phyloP scores from a whole-genome alignment of 2,888 invertebrate species.

The Coleophora deauratella region DNA sequence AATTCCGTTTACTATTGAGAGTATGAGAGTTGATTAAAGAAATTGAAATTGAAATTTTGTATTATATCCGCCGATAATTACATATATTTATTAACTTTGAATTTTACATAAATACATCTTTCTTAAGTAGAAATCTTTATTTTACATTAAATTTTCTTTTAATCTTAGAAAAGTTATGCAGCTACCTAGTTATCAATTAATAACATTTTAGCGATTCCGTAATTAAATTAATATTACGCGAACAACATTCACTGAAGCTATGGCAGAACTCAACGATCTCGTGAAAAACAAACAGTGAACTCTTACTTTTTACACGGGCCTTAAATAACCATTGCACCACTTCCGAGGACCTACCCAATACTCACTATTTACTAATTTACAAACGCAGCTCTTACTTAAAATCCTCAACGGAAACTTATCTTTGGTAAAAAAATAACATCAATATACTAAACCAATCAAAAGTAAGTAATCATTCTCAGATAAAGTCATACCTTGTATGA shows the following conservation, averaged over 20 bases:
- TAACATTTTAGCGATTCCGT: slow-evolving; percentile 16
- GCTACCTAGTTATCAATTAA: slow-evolving; percentile 9
- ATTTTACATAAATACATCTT: slow-evolving; percentile 66
- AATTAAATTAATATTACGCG: slow-evolving; percentile 21
- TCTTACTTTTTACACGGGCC: slow-evolving; percentile 42
- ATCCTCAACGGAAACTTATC: slow-evolving; percentile 56
- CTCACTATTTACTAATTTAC: slow-evolving; percentile 29
- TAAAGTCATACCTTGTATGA: slow-evolving; percentile 72
- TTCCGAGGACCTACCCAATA: slow-evolving; percentile 51
- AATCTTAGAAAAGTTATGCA: slow-evolving; percentile 34
- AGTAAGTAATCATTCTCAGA: slow-evolving; percentile 35
- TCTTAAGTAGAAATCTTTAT: slow-evolving; percentile 52
- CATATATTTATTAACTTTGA: slow-evolving; percentile 38
- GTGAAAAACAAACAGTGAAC: slow-evolving; percentile 25
- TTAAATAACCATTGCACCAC: slow-evolving; percentile 65
- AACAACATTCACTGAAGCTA: slow-evolving; percentile 55
- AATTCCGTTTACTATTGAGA: slow-evolving; percentile 31
- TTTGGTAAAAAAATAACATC: slow-evolving; percentile 60
- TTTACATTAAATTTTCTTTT: slow-evolving; percentile 39
- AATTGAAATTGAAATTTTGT: no score
- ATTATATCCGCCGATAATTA: slow-evolving; percentile 32
- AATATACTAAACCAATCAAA: slow-evolving; percentile 37
- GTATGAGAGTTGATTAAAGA: no score
- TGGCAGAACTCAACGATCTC: slow-evolving; percentile 28
- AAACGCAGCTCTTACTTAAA: slow-evolving; percentile 36